Conservation (phyloP, 2,113 vertebrate species). For the Columbina picui region DNA sequence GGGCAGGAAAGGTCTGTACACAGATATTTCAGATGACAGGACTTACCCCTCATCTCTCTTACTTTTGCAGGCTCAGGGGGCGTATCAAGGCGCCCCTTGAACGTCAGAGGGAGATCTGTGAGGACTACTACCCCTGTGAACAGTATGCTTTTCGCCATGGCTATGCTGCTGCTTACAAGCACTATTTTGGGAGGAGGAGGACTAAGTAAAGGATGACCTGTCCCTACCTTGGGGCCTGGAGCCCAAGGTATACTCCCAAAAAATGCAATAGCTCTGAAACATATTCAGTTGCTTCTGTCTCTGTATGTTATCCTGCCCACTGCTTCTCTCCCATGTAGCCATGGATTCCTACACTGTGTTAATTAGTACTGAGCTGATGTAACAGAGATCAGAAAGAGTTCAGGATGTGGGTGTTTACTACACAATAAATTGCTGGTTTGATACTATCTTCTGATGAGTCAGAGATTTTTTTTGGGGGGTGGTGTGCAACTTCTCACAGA, state of each 20-base stretch:
- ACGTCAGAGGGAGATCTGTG: constrained; percentile 85
- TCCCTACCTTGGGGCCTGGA: background rate
- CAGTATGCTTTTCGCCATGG: constrained; percentile 77
- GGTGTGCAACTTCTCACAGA: background rate
- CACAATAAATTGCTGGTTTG: constrained; percentile 75
- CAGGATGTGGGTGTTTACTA: constrained; percentile 51
- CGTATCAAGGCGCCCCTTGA: constrained; percentile 78
- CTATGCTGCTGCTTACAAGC: constrained; percentile 82
- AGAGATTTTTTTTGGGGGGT: background rate
- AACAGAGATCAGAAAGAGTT: constrained; percentile 44
- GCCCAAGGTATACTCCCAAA: constrained; percentile 7
- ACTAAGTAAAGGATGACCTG: constrained; percentile 29
- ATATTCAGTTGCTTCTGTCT: constrained; percentile 64
- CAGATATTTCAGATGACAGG: background rate
- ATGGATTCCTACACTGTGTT: constrained; percentile 26
- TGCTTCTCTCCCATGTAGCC: constrained; percentile 35
- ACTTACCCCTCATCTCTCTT: background rate
- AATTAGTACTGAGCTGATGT: constrained; percentile 30
- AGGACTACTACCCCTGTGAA: constrained; percentile 86
- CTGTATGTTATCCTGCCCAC: constrained; percentile 52
- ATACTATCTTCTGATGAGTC: constrained; percentile 57
- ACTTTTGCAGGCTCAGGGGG: constrained; percentile 69
- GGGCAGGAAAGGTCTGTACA: background rate
- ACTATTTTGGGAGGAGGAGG: constrained; percentile 75
- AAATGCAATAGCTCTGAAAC: constrained; percentile 56